phyloP scores from a whole-genome alignment of 2,888 invertebrate species.

The Lacanobia wlatinum region DNA sequence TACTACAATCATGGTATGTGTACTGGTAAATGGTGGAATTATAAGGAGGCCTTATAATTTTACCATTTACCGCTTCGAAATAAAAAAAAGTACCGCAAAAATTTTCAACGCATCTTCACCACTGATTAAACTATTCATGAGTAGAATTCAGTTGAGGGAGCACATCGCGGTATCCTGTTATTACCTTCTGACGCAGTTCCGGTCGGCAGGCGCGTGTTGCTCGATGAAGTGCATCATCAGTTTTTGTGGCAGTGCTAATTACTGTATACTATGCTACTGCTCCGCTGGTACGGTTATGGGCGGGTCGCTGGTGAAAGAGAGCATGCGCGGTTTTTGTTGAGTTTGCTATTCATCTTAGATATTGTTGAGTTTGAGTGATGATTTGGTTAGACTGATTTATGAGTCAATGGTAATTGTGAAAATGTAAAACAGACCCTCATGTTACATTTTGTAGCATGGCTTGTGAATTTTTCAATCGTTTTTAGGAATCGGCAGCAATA shows the following conservation, averaged over 20 bases:
- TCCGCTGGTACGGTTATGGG: constrained; percentile 68
- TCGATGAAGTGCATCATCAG: constrained; percentile 78
- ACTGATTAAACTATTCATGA: constrained; percentile 35
- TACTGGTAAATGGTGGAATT: too few relatives aligned
- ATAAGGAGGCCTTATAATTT: too few relatives aligned
- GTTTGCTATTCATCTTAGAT: constrained; percentile 37
- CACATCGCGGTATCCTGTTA: constrained; percentile 50
- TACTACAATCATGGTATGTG: too few relatives aligned
- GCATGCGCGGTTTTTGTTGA: constrained; percentile 66
- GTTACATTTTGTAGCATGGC: too few relatives aligned
- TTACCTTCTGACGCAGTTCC: constrained; percentile 59
- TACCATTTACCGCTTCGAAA: background rate
- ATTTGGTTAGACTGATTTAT: background rate
- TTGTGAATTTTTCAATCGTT: background rate
- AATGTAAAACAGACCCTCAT: background rate
- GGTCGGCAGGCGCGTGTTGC: constrained; percentile 62
- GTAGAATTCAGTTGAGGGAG: constrained; percentile 28
- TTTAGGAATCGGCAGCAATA: background rate
- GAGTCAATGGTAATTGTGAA: background rate
- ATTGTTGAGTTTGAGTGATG: constrained; percentile 18
- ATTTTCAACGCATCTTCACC: background rate
- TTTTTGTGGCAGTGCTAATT: constrained; percentile 73
- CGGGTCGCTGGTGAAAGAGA: constrained; percentile 78
- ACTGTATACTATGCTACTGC: constrained; percentile 75
- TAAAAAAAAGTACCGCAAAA: constrained; percentile 5